Evolutionary conservation across 2,797 vertebrate genomes (phyloP).

Genomic region (Crenichthys baileyi): DNA sequence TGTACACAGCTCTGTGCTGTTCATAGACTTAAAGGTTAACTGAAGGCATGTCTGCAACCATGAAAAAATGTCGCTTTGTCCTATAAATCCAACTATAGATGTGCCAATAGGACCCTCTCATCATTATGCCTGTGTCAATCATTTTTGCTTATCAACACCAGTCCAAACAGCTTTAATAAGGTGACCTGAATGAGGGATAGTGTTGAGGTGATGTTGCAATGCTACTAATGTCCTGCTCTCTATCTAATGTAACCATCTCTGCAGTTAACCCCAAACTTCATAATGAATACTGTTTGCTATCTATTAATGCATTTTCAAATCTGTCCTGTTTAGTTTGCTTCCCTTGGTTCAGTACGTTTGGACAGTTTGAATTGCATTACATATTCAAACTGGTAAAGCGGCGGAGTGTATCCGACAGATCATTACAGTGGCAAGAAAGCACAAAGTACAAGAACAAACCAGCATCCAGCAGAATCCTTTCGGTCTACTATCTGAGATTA

Average conservation of each 20-base stretch:
- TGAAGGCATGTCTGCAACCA: neutral
- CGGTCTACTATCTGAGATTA: neutral
- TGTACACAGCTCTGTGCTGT: neutral
- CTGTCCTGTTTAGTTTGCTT: neutral
- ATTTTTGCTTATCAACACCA: neutral
- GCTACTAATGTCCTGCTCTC: neutral
- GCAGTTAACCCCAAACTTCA: neutral
- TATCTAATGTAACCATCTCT: neutral
- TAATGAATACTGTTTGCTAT: neutral
- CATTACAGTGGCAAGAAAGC: neutral
- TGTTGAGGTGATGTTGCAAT: neutral
- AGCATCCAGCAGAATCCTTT: neutral
- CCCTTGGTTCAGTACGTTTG: neutral
- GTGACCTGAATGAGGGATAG: neutral
- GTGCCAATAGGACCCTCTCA: neutral
- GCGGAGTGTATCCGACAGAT: neutral
- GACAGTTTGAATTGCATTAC: too few species aligned
- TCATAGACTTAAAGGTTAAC: constrained; percentile 10
- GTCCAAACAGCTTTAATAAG: neutral
- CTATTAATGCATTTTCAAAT: neutral
- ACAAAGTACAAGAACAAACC: neutral
- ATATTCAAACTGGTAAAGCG: neutral
- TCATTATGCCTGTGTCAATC: neutral
- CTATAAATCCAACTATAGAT: neutral
- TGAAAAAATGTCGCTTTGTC: neutral